These are phyloP conservation scores for Pterocles burchelli DNA, from an alignment of 2,113 vertebrate species.

Conservation along the genomic window DNA sequence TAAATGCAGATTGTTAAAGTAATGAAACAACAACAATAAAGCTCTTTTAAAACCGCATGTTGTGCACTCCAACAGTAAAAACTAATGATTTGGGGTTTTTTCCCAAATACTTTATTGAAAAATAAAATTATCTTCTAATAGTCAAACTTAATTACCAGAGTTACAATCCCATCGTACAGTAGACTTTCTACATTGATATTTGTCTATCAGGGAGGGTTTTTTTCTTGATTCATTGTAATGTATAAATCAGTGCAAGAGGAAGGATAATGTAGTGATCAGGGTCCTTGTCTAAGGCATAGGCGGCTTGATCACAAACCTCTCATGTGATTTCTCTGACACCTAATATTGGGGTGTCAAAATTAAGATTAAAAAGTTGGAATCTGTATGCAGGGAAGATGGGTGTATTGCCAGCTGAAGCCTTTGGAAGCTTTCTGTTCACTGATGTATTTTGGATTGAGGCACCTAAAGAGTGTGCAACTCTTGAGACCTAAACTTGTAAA, in stretches of 20 bases:
- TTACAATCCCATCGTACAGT: background rate
- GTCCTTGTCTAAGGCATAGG: background rate
- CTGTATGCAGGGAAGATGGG: background rate
- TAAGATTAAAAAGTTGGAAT: background rate
- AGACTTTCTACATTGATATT: background rate
- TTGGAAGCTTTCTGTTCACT: background rate
- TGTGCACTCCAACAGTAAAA: background rate
- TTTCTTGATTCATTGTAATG: background rate
- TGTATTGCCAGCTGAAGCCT: background rate
- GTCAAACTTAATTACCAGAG: background rate
- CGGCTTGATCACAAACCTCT: background rate
- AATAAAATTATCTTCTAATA: conserved; percentile 11
- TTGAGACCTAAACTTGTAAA: background rate
- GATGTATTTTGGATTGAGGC: background rate
- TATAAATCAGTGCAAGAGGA: background rate
- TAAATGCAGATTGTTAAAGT: conserved; percentile 44
- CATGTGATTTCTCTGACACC: background rate
- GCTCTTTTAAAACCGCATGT: conserved; percentile 9
- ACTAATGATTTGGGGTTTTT: background rate
- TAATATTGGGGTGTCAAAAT: background rate
- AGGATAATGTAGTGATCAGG: background rate
- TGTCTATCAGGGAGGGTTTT: background rate
- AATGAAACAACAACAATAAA: conserved; percentile 43
- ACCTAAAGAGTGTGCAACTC: background rate
- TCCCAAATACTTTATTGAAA: background rate